Evolutionary conservation across 1,140 invertebrate species (phyloP), one percentile per base, ranked within the genome.

Genomic region (Bombus haemorrhoidalis): DNA sequence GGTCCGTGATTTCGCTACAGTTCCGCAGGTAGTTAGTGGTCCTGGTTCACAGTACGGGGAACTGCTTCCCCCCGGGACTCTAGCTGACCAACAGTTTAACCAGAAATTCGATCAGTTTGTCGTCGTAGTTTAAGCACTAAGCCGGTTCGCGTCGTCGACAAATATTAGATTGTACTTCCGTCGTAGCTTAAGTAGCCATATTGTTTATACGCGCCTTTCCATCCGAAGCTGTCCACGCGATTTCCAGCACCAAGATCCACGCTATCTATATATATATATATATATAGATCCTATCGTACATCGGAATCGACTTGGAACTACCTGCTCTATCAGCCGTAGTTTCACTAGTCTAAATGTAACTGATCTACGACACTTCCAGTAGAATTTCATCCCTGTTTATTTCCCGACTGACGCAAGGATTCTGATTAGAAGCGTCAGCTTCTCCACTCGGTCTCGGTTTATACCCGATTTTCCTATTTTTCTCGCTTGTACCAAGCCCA

Each of bases 81-180:
- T 72, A 72, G 82, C 79, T 84, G 82, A 84, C 82, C 82, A 84
- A 72, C 82, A 62, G 82, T 84, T 84, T 84, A 84, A 84, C 82
- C 76, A 79, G 75, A 79, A 84, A 84, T 84, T 78, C 82, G 82
- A 84, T 84, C 82, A 79, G 75, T 71, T 84, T 84, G 82, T 84
- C 82, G 76, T 34, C 47, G 66, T 66, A 71, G 82, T 84, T 84
- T 78, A 59, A 79, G 66, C 82, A 4, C 39, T n/a, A 32, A 32
- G 47, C 37, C n/a, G n/a, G 59, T 25, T 25, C 47, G n/a, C 43
- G 18, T 1, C 76, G 34, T 72, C 53, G 64, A 43, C 68, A 72
- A 84, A 71, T 71, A 71, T 79, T 71, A 77, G 83, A 84, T 80
- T 25, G 76, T 39, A 28, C 47, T 13, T 9, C 12, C 34, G 41